phyloP scores from a whole-genome alignment of 1,140 invertebrate genomes.

The Maniola jurtina region DNA sequence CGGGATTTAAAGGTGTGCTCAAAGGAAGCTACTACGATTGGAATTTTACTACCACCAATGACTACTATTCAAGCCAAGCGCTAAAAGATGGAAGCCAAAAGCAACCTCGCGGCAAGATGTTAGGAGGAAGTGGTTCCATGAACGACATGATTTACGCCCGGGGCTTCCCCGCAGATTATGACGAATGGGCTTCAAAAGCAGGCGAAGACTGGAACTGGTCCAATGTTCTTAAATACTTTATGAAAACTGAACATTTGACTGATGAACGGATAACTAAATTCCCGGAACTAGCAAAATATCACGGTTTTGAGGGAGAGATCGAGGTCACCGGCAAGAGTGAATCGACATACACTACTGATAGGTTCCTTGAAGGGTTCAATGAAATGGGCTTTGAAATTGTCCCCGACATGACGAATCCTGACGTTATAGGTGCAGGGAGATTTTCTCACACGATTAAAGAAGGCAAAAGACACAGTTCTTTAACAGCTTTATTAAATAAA shows the following conservation, averaged over 20 bases:
- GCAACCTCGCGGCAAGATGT: slow-evolving; percentile 77
- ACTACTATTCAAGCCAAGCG: slow-evolving; percentile 49
- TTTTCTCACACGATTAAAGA: slow-evolving; percentile 60
- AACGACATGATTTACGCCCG: slow-evolving; percentile 92
- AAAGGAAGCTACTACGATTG: slow-evolving; percentile 58
- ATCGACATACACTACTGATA: slow-evolving; percentile 39
- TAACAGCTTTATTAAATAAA: slow-evolving; percentile 67
- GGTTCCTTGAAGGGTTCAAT: slow-evolving; percentile 51
- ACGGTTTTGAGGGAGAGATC: slow-evolving; percentile 55
- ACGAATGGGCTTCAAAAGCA: slow-evolving; percentile 81
- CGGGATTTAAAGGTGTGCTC: slow-evolving; percentile 44
- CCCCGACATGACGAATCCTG: slow-evolving; percentile 59
- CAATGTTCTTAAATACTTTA: slow-evolving; percentile 78
- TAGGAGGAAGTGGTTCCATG: slow-evolving; percentile 87
- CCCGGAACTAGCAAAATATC: slow-evolving; percentile 42
- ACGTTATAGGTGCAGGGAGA: slow-evolving; percentile 52
- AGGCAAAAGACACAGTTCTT: slow-evolving; percentile 53
- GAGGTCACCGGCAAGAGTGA: slow-evolving; percentile 48
- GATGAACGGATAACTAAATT: slow-evolving; percentile 54
- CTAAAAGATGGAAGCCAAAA: slow-evolving; percentile 42
- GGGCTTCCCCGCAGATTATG: slow-evolving; percentile 87
- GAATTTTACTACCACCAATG: slow-evolving; percentile 59
- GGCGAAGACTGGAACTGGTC: slow-evolving; percentile 91
- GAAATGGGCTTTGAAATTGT: slow-evolving; percentile 55
- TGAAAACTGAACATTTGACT: slow-evolving; percentile 59